Evolutionary conservation across 2,797 vertebrate species (phyloP).

Genomic region (Linurgus olivaceus): DNA sequence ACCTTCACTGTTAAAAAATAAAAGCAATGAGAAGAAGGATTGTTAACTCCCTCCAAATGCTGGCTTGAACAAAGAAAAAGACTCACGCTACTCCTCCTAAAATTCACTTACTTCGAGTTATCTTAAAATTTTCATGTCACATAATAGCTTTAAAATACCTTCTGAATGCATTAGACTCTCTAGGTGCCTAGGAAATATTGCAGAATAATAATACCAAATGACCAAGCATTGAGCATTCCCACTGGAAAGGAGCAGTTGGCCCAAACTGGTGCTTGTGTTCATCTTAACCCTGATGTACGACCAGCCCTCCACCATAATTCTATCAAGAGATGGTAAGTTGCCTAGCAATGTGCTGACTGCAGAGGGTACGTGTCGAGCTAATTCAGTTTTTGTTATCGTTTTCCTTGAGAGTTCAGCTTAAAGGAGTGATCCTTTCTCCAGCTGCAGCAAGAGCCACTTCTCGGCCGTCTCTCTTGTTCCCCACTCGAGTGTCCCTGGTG

Average conservation of each 20-base stretch:
- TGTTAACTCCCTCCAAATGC: constrained; percentile 3
- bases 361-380: constrained; percentile 38
- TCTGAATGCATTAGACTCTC: constrained; percentile 25
- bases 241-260: constrained; percentile 62
- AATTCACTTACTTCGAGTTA: constrained; percentile 51
- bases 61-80: background rate
- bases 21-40: background rate
- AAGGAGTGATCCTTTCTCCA: constrained; percentile 27
- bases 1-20: constrained; percentile 3
- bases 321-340: constrained; percentile 65
- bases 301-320: constrained; percentile 58
- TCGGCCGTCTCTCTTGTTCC: constrained; percentile 25
- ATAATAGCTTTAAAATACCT: constrained; percentile 42
- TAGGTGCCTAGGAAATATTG: constrained; percentile 24
- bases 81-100: background rate
- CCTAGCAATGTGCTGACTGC: constrained; percentile 65
- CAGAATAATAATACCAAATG: constrained; percentile 22
- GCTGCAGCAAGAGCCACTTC: constrained; percentile 33
- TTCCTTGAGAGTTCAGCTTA: constrained; percentile 54
- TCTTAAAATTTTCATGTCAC: constrained; percentile 50
- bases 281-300: constrained; percentile 63
- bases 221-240: constrained; percentile 22
- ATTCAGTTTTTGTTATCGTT: constrained; percentile 58
- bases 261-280: constrained; percentile 53
- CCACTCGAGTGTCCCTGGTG: constrained; percentile 35